These are phyloP conservation scores for Zoroaster sp. DNA, from an alignment of 53 echinoderm and acorn worm species.

Conservation along the genomic window DNA sequence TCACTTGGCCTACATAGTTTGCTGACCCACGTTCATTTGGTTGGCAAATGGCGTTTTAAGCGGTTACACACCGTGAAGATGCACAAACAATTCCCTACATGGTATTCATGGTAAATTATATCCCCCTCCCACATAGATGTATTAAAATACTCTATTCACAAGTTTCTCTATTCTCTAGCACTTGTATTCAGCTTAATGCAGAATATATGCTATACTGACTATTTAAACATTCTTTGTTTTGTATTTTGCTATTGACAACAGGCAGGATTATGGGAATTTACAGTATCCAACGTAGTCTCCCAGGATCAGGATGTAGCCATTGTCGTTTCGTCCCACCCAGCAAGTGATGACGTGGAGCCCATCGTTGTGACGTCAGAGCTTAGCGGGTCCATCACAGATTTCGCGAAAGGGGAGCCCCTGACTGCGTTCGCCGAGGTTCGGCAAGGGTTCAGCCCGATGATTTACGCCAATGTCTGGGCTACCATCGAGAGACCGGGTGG, in stretches of 20 bases:
- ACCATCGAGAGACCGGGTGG: slow-evolving; percentile 56
- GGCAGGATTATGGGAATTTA: slow-evolving; percentile 48
- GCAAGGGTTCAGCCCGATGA: slow-evolving; percentile 60
- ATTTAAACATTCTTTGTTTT: not conserved
- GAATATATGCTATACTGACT: not conserved
- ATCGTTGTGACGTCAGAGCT: slow-evolving; percentile 63
- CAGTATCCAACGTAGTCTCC: not conserved
- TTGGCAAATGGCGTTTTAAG: not conserved
- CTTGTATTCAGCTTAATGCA: not conserved
- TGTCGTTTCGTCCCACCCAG: slow-evolving; percentile 52
- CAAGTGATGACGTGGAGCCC: slow-evolving; percentile 55
- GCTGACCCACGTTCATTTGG: not conserved
- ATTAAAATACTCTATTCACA: too few species aligned
- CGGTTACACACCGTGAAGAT: not conserved
- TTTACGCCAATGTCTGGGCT: slow-evolving; percentile 62
- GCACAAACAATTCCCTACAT: not conserved
- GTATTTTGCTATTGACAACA: not conserved
- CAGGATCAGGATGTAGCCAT: slow-evolving; percentile 22
- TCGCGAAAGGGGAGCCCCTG: slow-evolving; percentile 42
- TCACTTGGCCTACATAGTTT: not conserved
- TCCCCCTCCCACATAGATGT: too few species aligned
- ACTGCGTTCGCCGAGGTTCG: slow-evolving; percentile 64
- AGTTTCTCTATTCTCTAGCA: too few species aligned
- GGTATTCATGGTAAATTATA: not conserved
- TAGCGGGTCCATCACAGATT: slow-evolving; percentile 48